phyloP scores from a whole-genome alignment of 2,113 vertebrate species.

The Acrocephalus arundinaceus region DNA sequence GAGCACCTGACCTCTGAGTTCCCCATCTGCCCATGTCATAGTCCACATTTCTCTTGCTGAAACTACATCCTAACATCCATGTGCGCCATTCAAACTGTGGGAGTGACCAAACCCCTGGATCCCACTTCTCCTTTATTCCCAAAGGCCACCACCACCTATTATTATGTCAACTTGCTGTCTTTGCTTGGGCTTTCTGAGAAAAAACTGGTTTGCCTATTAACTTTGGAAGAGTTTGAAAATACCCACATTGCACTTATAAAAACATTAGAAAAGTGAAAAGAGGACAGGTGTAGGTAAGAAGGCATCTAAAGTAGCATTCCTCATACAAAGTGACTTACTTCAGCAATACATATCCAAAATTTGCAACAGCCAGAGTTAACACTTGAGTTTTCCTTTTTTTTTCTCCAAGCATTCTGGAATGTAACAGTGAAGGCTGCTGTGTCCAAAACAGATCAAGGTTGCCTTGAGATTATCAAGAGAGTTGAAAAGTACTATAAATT shows the following conservation, averaged over 20 bases:
- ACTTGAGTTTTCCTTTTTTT: no score
- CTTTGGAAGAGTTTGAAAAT: background rate
- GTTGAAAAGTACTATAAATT: background rate
- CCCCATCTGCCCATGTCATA: background rate
- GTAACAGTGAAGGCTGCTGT: background rate
- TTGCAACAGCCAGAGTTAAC: background rate
- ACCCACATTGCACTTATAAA: background rate
- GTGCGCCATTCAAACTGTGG: background rate
- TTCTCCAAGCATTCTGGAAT: background rate
- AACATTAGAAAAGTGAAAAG: background rate
- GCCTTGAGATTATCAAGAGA: fast-evolving
- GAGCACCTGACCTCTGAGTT: background rate
- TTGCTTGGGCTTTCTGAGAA: background rate
- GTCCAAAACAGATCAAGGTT: background rate
- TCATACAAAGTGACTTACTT: background rate
- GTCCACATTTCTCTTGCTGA: background rate
- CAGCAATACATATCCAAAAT: background rate
- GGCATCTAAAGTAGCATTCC: background rate
- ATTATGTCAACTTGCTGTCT: background rate
- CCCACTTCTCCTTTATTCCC: background rate
- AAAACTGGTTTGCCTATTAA: background rate
- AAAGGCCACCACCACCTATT: background rate
- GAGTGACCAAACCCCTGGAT: background rate
- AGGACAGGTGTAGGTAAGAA: background rate
- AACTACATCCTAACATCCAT: background rate